Evolutionary conservation across 1,140 invertebrate genomes (phyloP), one percentile per base, ranked within the genome.

Genomic region (Epicauta chinensis): DNA sequence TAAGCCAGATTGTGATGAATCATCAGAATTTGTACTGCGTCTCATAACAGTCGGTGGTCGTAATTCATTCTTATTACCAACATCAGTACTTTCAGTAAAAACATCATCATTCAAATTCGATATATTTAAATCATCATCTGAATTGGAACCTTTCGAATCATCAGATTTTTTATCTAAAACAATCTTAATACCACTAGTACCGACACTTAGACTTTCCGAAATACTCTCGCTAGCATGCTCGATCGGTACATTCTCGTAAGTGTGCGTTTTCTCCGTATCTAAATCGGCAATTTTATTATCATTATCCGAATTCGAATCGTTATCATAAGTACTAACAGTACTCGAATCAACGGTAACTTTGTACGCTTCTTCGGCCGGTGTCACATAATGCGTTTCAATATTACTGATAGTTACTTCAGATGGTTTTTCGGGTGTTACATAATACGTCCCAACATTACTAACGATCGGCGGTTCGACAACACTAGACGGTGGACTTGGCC

Each of bases 381-480:
- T 86, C 71, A 87, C 81, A 57, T 87, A 90, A 66, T 87, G 89
- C 17, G 87, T 88, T 71, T 91, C 84, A n/a, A 91, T 82, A 64
- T 86, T 85, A 63, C 84, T 85, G n/a, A 88, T 76, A 4, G 81
- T 69, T 0, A 89, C 85, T 66, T 84, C 84, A 35, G 80, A 80
- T 2, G 79, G 75, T 67, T 81, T 78, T 53, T 71, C 63, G 0
- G 79, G 82, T 53, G 83, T 86, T 72, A 87, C 82, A 57, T 87
- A 90, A 67, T 86, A 89, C 16, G 87, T 88, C 71, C 90, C 84
- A n/a, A 91, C 82, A 64, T 86, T 85, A 63, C 84, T 85, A n/a
- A 88, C 78, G 10, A 83, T 70, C 16, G 74, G 73, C 3, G 79
- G 77, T 16, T 75, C 75, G 16, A 83, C 66, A 13, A 83, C 76